Base-by-base conservation (phyloP, 2,888 invertebrate species). In the Drymonia ruficornis region DNA sequence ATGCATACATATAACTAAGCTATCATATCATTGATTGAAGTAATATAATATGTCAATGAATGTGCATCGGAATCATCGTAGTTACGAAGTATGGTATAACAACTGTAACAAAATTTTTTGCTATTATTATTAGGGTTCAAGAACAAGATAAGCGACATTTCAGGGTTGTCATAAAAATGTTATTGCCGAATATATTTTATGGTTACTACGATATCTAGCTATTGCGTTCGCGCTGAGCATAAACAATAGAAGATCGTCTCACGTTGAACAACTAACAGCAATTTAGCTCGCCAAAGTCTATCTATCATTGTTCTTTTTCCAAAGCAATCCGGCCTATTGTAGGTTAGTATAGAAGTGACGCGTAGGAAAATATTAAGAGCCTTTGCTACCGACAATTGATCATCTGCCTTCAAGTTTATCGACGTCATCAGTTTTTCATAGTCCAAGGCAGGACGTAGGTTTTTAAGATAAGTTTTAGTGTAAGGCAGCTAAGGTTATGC, bases 301-400 rank as follows among this genome's bases (percentile, higher is more conserved):
- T 23, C 31, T 59, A 53, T 58, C 55, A 64, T 61, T 70, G 58
- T 62, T 60, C 36, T 54, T 64, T 63, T 56, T 61, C 46, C 56
- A 55, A 60, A 50, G 60, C 50, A 56, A 68, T 66, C 54, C 55
- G n/a, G 52, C 13, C 53, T 50, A n/a, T 1, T 2, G 13, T 31
- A 31, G 31, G 31, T 31, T 31, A 31, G 31, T 15, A 53, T 55
- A 59, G 50, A 31, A 23, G 23, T 23, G 7, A 49, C 52, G 49
- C 46, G 58, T 40, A 61, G 50, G 60, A 56, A 53, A 40, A 9
- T 57, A 60, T 67, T 70, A 70, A 70, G 65, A 47, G 36, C 13
- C 36, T 40, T 40, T 47, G 53, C 12, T 36, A 53, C 36, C n/a
- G 49, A 49, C 15, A 29, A 55, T 15, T 44, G 34, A 19, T 15